Percentiles rank a stretch among this genome's conserved stretches.
phyloP scores from a whole-genome alignment of 1,140 invertebrate species.

The Drosophila takahashii region DNA sequence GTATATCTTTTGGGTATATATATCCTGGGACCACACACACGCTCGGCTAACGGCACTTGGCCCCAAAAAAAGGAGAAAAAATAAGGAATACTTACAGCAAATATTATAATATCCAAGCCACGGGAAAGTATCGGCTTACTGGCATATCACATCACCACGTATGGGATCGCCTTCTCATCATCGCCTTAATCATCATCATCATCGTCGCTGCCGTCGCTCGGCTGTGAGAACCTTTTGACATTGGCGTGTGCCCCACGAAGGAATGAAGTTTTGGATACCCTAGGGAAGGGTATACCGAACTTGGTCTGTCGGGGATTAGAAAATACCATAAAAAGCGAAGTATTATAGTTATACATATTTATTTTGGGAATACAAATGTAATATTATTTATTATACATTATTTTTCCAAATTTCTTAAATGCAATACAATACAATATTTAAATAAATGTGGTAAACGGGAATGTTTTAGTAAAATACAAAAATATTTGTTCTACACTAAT shows the following conservation, averaged over 20 bases:
- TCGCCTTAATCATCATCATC: slow-evolving; percentile 22
- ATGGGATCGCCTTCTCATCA: slow-evolving; percentile 23
- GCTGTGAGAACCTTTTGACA: slow-evolving; percentile 74
- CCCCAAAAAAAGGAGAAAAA: not conserved
- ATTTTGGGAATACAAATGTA: too few species aligned
- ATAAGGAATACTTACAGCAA: not conserved
- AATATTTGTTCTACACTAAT: too few species aligned
- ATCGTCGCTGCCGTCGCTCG: slow-evolving; percentile 11
- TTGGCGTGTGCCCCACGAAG: slow-evolving; percentile 71
- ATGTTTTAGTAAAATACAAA: too few species aligned
- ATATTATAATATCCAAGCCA: slow-evolving; percentile 8
- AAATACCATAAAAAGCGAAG: not conserved
- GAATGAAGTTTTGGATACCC: slow-evolving; percentile 18
- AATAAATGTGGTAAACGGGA: too few species aligned
- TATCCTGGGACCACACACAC: slow-evolving; percentile 36
- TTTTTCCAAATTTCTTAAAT: too few species aligned
- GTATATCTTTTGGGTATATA: not conserved
- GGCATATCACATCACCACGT: slow-evolving; percentile 30
- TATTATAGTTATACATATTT: too few species aligned
- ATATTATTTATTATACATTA: too few species aligned
- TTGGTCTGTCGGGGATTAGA: not conserved
- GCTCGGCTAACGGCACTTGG: slow-evolving; percentile 60
- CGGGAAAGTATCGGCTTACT: slow-evolving; percentile 53
- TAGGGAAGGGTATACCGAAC: not conserved
- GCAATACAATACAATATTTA: too few species aligned